Evolutionary conservation across 2,888 invertebrate genomes (phyloP).

Genomic region (Crioceris asparagi): DNA sequence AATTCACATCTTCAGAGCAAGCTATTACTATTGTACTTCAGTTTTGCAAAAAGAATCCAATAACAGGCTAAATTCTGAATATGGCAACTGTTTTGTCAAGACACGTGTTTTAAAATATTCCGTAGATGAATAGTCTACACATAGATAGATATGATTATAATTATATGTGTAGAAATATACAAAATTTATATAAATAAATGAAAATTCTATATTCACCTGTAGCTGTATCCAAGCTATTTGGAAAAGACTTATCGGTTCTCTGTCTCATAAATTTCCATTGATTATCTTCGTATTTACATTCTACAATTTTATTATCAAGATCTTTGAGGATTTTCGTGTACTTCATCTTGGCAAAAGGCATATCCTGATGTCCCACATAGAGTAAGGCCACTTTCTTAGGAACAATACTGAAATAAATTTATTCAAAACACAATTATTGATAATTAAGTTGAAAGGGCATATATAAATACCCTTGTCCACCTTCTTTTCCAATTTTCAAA

Average conservation of each 20-base stretch:
- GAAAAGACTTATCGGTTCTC: constrained; percentile 91
- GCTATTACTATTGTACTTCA: too few relatives aligned
- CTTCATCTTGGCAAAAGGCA: constrained; percentile 63
- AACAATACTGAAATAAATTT: constrained; percentile 21
- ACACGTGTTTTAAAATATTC: too few relatives aligned
- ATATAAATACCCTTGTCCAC: constrained; percentile 52
- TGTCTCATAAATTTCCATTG: constrained; percentile 93
- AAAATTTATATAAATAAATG: too few relatives aligned
- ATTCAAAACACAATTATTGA: too few relatives aligned
- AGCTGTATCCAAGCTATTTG: constrained; percentile 84
- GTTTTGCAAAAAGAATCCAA: too few relatives aligned
- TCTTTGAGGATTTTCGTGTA: constrained; percentile 67
- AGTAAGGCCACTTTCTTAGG: constrained; percentile 50
- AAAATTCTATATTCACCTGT: constrained; percentile 44
- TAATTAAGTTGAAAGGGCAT: neutral
- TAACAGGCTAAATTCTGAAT: too few relatives aligned
- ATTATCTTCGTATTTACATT: constrained; percentile 75
- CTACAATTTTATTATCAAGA: constrained; percentile 87
- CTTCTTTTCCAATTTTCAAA: constrained; percentile 66
- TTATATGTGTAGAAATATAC: too few relatives aligned
- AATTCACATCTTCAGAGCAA: too few relatives aligned
- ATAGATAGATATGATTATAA: too few relatives aligned
- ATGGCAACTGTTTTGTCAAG: too few relatives aligned
- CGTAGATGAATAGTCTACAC: too few relatives aligned
- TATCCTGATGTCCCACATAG: constrained; percentile 62